phyloP scores from a whole-genome alignment of 2,113 vertebrate species.

The Leucosticte australis region DNA sequence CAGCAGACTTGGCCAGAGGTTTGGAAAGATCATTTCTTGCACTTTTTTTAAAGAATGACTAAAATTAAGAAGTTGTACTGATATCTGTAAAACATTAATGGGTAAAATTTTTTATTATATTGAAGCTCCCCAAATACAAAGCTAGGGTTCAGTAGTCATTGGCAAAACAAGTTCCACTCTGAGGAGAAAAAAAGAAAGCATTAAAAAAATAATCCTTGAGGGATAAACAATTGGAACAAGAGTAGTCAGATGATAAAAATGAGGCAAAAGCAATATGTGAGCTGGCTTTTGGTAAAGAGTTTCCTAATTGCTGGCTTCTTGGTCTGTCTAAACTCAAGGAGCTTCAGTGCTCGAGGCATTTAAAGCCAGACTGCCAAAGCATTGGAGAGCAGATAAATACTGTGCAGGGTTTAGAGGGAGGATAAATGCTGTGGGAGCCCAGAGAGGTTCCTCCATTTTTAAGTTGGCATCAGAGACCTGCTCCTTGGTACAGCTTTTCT shows the following conservation, averaged over 20 bases:
- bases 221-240: conserved; percentile 13
- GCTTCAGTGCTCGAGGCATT: background rate
- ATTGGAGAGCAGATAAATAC: background rate
- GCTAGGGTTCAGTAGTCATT: background rate
- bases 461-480: background rate
- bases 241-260: conserved; percentile 2
- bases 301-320: background rate
- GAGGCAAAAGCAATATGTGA: background rate
- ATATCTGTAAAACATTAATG: background rate
- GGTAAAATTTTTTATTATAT: background rate
- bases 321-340: background rate
- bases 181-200: background rate
- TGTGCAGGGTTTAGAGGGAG: background rate
- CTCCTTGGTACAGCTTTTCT: background rate
- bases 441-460: background rate
- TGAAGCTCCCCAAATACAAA: background rate
- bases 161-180: background rate
- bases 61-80: conserved; percentile 3
- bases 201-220: background rate
- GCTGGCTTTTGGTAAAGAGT: background rate
- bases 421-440: background rate
- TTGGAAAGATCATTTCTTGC: conserved; percentile 35
- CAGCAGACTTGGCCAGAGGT: background rate
- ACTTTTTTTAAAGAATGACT: background rate
- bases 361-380: background rate